Conservation (phyloP, 2,113 vertebrate genomes). For the Hippocampus comes region DNA sequence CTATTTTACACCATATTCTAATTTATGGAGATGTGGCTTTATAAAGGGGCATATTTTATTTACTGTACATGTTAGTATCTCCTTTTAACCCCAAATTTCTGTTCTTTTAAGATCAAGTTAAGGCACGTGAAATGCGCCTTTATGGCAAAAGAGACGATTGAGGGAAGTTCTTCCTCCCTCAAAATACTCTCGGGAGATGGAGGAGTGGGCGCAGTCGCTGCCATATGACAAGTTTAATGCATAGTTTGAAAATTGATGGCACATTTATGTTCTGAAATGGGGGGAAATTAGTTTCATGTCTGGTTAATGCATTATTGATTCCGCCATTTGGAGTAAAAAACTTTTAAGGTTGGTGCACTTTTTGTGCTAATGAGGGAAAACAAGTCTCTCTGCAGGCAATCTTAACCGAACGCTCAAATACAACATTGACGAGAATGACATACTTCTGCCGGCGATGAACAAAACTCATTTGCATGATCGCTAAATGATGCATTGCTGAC, state of each 20-base stretch:
- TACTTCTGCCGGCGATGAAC: background rate
- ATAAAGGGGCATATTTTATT: background rate
- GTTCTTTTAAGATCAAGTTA: background rate
- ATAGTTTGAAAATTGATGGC: conserved; percentile 34
- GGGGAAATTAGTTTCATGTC: conserved; percentile 17
- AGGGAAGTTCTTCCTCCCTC: conserved; percentile 48
- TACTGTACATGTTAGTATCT: background rate
- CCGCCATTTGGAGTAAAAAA: conserved; percentile 24
- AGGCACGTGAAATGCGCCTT: conserved; percentile 61
- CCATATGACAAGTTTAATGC: conserved; percentile 42
- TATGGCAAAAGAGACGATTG: conserved; percentile 58
- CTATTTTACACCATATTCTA: background rate
- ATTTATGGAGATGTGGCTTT: background rate
- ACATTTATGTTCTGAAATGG: conserved; percentile 25
- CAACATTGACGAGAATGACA: background rate
- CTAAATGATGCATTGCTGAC: background rate
- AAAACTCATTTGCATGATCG: background rate
- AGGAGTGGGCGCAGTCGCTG: conserved; percentile 22
- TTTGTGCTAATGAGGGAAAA: conserved; percentile 8
- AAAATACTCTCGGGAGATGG: conserved; percentile 11
- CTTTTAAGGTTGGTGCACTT: conserved; percentile 19
- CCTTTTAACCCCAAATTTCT: background rate
- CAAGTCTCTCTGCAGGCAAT: background rate
- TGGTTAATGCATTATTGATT: conserved; percentile 17
- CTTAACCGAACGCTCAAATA: background rate